Base-by-base conservation (phyloP, 2,888 invertebrate species). In the Xanthorhoe spadicearia region DNA sequence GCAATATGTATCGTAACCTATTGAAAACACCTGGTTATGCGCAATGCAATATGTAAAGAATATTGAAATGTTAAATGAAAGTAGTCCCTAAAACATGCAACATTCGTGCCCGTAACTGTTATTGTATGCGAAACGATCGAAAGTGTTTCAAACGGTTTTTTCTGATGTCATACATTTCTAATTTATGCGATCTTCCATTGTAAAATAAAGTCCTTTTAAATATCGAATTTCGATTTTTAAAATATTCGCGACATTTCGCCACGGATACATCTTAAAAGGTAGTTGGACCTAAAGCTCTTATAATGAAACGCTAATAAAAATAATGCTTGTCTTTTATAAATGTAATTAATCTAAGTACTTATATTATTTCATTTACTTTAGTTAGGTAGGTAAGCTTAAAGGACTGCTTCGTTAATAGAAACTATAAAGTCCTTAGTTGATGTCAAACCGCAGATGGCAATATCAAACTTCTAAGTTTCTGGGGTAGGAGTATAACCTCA, bases 81-180 rank as follows among this genome's bases (percentile, higher is more conserved):
- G 15, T 15, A 46, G 15, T 48, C 15, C 15, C 8, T 13, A 43
- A 13, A 43, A 43, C 13, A 46, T 6, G 65, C 64, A 56, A 71
- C 64, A 71, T 74, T 76, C 73, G 75, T 77, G 77, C 75, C 73
- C 72, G 43, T 56, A 66, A 59, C 63, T 58, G 61, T 46, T 56
- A 70, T 70, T 73, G 68, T 72, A 49, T 59, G 67, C 43, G 64
- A 64, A 68, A 64, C 48, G 54, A 60, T 23, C 56, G 53, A 50
- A 61, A 64, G 62, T 61, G 64, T 43, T 58, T 61, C 50, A 69
- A 63, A 66, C 66, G 62, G 66, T 62, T 59, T 51, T 54, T 62
- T 7, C 38, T 59, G 50, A 61, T 48, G 62, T 62, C 66, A 57
- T 61, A 57, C 48, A 62, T 66, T 66, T 66, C 66, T 66, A 66